Conservation (phyloP, 2,888 invertebrate genomes). For the Schizaphis graminum region DNA sequence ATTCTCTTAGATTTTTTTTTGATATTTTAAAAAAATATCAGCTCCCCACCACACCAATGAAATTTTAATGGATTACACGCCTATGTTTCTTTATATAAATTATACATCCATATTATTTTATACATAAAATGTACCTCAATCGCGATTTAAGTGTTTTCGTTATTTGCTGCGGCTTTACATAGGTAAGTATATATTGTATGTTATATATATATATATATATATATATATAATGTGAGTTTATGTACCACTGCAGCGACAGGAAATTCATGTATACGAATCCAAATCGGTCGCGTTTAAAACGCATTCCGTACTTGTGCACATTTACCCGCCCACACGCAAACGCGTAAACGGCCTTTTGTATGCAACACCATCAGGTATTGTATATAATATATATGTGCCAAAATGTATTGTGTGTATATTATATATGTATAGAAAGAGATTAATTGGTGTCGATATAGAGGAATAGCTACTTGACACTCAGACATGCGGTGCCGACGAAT, state of each 20-base stretch:
- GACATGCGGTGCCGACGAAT: background rate
- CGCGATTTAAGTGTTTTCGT: conserved; percentile 4
- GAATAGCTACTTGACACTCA: conserved; percentile 61
- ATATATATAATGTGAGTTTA: too few species aligned
- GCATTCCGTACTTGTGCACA: conserved; percentile 25
- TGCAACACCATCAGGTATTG: background rate
- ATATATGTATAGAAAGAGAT: background rate
- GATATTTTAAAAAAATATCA: background rate
- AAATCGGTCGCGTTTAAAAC: conserved; percentile 27
- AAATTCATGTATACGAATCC: background rate
- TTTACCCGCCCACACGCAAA: conserved; percentile 51
- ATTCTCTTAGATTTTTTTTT: background rate
- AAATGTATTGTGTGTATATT: background rate
- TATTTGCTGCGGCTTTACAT: background rate
- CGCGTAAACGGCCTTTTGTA: conserved; percentile 7
- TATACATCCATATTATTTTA: background rate
- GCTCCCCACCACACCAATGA: background rate
- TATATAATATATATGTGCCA: background rate
- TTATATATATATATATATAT: background rate
- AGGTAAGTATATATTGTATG: background rate
- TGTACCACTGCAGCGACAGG: background rate
- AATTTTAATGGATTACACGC: background rate
- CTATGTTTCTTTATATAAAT: background rate
- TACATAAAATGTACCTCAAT: background rate
- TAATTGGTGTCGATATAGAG: conserved; percentile 57